Percentiles rank a stretch among this genome's conserved stretches.
Evolutionary conservation across 2,888 invertebrate genomes (phyloP).

Genomic region (Toxonevra muliebris): DNA sequence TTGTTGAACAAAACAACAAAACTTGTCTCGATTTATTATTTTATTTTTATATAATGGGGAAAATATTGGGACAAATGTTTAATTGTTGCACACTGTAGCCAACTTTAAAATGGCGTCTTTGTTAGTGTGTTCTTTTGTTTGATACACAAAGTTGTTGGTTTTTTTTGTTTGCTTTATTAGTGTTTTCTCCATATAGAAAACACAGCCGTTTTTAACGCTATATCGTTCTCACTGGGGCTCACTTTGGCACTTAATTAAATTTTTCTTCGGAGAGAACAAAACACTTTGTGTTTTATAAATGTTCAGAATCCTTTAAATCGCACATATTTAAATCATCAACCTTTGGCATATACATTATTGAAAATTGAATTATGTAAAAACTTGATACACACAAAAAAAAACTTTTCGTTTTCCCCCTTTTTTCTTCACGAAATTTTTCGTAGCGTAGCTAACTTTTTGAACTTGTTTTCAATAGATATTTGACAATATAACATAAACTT

Average conservation of each 20-base stretch:
- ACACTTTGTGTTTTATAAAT: slow-evolving; percentile 49
- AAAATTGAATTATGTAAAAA: too few species aligned
- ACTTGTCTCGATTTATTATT: slow-evolving; percentile 32
- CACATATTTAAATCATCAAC: slow-evolving; percentile 53
- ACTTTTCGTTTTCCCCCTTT: too few species aligned
- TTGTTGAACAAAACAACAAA: slow-evolving; percentile 18
- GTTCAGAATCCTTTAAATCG: slow-evolving; percentile 57
- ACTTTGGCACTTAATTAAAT: neutral
- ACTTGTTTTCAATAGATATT: too few species aligned
- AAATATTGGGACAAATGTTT: too few species aligned
- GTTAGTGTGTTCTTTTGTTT: slow-evolving; percentile 7
- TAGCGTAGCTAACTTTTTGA: too few species aligned
- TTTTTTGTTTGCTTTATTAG: slow-evolving; percentile 21
- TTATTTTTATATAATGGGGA: neutral
- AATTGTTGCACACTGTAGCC: slow-evolving; percentile 16
- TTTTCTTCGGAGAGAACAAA: slow-evolving; percentile 3
- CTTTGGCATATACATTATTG: slow-evolving; percentile 41
- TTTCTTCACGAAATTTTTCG: too few species aligned
- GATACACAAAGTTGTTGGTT: slow-evolving; percentile 36
- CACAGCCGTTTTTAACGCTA: slow-evolving; percentile 3
- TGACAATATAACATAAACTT: too few species aligned
- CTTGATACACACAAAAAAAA: too few species aligned
- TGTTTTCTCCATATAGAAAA: slow-evolving; percentile 17
- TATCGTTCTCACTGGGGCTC: slow-evolving; percentile 17
- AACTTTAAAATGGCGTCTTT: slow-evolving; percentile 36